These are phyloP conservation scores for Platerodrilus igneus DNA, from an alignment of 2,888 invertebrate species.

Conservation along the genomic window DNA sequence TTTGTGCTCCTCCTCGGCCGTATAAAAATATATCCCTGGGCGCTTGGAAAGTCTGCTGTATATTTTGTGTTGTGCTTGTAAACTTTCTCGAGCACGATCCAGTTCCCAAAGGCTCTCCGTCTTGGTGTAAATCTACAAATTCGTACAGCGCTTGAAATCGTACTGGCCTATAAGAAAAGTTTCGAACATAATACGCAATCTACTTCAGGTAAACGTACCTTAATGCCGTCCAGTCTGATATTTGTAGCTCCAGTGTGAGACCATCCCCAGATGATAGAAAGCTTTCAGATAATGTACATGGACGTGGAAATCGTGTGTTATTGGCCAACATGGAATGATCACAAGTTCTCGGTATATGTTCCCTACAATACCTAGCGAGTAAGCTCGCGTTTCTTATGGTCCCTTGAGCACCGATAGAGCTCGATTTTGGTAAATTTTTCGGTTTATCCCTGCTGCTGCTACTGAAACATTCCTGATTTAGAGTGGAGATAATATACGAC, in stretches of 20 bases:
- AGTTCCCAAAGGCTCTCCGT: conserved; percentile 71
- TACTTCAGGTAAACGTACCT: conserved; percentile 55
- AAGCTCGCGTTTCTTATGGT: conserved; percentile 66
- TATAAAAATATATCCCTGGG: conserved; percentile 81
- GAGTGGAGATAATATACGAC: too few species aligned
- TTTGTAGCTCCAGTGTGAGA: conserved; percentile 71
- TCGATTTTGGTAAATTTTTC: conserved; percentile 32
- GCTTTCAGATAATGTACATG: conserved; percentile 73
- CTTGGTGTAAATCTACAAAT: conserved; percentile 83
- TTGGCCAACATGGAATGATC: conserved; percentile 71
- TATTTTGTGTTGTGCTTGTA: conserved; percentile 58
- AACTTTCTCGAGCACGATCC: conserved; percentile 75
- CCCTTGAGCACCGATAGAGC: conserved; percentile 48
- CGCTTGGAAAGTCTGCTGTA: conserved; percentile 72
- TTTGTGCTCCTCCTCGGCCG: conserved; percentile 77
- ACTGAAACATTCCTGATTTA: conserved; percentile 32
- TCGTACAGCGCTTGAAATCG: conserved; percentile 83
- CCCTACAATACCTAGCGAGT: conserved; percentile 76
- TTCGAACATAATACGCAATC: conserved; percentile 1
- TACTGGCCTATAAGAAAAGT: conserved; percentile 60
- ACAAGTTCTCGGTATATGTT: conserved; percentile 75
- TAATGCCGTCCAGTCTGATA: conserved; percentile 78
- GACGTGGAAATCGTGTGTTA: conserved; percentile 55
- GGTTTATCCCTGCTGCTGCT: conserved; percentile 40
- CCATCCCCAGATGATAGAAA: conserved; percentile 78